Evolutionary conservation across 37 sponge, comb jelly and placozoan genomes (phyloP).

Genomic region (Halichondria panicea): DNA sequence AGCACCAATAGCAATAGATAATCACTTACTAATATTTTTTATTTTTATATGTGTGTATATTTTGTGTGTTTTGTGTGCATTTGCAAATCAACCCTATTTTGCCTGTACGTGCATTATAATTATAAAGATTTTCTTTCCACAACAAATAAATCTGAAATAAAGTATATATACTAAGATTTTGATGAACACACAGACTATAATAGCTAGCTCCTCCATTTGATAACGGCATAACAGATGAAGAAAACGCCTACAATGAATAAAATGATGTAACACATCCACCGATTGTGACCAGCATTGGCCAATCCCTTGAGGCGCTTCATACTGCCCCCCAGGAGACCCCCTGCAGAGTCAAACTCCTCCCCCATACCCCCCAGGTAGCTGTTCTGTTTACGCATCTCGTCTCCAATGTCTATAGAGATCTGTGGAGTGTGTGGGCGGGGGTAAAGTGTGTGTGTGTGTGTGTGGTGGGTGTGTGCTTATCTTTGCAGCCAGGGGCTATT

Average conservation of each 20-base stretch:
- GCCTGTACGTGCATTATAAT: no score
- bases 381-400: slow-evolving; percentile 79
- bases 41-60: background rate
- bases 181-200: no score
- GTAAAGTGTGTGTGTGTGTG: no score
- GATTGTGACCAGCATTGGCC: slow-evolving; percentile 75
- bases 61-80: no score
- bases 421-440: slow-evolving; percentile 2
- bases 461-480: no score
- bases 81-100: no score
- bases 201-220: slow-evolving; percentile 64
- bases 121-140: no score
- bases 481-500: no score
- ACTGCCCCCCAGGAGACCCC: slow-evolving; percentile 67
- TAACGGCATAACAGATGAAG: slow-evolving; percentile 67
- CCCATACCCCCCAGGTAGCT: slow-evolving; percentile 55
- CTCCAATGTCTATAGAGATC: slow-evolving; percentile 87
- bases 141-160: no score
- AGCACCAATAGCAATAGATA: no score
- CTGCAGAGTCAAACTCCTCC: slow-evolving; percentile 63
- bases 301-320: slow-evolving; percentile 63
- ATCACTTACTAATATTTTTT: no score
- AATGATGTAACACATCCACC: slow-evolving; percentile 80
- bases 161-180: no score
- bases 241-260: slow-evolving; percentile 66